phyloP scores from a whole-genome alignment of 2,113 vertebrate genomes.

The Neotoma lepida region DNA sequence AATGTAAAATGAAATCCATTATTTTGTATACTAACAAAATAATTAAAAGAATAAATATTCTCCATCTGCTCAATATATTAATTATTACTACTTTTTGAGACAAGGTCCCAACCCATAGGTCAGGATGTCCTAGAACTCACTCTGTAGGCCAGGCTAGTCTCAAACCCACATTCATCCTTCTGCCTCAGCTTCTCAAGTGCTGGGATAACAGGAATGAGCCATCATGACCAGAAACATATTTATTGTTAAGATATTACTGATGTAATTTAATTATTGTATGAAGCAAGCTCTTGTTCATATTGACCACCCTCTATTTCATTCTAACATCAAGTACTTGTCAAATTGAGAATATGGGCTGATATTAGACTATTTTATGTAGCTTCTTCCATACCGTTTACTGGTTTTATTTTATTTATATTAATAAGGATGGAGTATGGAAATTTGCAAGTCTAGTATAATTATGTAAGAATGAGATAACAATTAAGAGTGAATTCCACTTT shows the following conservation, averaged over 20 bases:
- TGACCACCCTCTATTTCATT: neutral
- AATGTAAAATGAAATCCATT: neutral
- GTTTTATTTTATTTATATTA: conserved; percentile 51
- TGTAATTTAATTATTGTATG: neutral
- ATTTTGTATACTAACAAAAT: neutral
- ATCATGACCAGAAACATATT: neutral
- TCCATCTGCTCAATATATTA: neutral
- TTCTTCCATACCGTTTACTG: neutral
- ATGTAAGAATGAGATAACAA: neutral
- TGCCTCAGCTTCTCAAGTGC: neutral
- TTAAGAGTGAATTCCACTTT: neutral
- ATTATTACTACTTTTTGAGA: neutral
- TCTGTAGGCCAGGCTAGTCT: neutral
- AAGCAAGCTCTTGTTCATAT: conserved; percentile 10
- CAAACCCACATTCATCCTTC: neutral
- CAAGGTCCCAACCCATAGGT: neutral
- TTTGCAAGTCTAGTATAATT: neutral
- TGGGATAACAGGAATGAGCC: neutral
- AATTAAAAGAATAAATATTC: neutral
- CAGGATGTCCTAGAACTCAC: neutral
- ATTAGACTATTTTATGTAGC: neutral
- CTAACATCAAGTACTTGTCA: neutral
- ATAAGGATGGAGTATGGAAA: neutral
- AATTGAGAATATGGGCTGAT: neutral
- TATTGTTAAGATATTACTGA: conserved; percentile 47